These are phyloP conservation scores for Eupeodes luniger DNA, from an alignment of 2,888 invertebrate species.

Conservation along the genomic window DNA sequence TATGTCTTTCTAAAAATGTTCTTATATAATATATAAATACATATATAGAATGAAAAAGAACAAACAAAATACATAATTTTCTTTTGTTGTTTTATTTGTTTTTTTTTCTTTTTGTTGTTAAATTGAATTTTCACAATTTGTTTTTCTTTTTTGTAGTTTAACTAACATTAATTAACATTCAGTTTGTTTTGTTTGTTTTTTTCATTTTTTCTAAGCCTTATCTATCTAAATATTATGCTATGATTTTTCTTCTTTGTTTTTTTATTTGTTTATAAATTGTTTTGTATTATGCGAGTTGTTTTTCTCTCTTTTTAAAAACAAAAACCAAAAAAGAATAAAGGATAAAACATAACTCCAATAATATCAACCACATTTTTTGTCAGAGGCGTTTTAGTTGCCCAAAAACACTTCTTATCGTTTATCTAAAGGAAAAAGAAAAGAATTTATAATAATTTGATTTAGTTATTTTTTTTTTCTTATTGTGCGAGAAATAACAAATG, in stretches of 20 bases:
- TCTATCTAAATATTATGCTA: constrained; percentile 65
- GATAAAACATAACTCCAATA: constrained; percentile 41
- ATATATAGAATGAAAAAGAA: constrained; percentile 17
- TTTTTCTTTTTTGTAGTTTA: constrained; percentile 20
- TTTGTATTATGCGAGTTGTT: constrained; percentile 43
- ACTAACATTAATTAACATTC: constrained; percentile 63
- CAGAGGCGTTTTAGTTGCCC: constrained; percentile 67
- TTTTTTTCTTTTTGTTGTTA: not conserved
- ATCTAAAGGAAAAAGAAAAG: constrained; percentile 57
- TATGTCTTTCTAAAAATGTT: constrained; percentile 45
- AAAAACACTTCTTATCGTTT: constrained; percentile 65
- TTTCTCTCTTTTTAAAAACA: not conserved
- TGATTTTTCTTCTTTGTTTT: constrained; percentile 42
- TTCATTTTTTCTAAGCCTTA: constrained; percentile 60
- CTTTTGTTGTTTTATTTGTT: constrained; percentile 18
- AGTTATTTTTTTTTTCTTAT: constrained; percentile 17
- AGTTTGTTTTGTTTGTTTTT: constrained; percentile 14
- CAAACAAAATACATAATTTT: constrained; percentile 14
- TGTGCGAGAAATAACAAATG: constrained; percentile 72
- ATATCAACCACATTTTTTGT: constrained; percentile 69
- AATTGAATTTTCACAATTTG: constrained; percentile 23
- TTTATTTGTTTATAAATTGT: not conserved
- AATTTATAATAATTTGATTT: constrained; percentile 19
- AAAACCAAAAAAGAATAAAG: not conserved
- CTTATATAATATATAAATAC: constrained; percentile 8